Percentiles rank a stretch among this genome's conserved stretches.
Evolutionary conservation across 1,140 invertebrate species (phyloP).

Genomic region (Periplaneta americana): DNA sequence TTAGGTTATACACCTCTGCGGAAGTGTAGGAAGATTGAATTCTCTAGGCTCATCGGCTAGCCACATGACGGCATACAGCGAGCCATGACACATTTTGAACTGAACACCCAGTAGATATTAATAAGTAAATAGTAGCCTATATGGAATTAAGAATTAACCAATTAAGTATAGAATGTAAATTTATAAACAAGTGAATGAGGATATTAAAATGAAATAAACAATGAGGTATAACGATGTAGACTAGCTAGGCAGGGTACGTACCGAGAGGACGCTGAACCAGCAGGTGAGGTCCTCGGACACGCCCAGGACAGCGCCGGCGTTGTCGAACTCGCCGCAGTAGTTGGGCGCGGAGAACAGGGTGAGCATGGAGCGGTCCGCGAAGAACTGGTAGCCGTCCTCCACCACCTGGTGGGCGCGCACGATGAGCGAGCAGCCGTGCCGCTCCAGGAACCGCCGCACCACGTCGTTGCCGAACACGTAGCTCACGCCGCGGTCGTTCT

Average conservation of each 20-base stretch:
- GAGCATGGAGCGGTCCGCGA: constrained; percentile 84
- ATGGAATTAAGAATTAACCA: too few relatives aligned
- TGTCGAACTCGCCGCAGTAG: constrained; percentile 84
- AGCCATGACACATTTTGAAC: background rate
- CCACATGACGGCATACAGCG: background rate
- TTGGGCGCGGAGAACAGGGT: constrained; percentile 88
- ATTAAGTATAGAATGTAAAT: too few relatives aligned
- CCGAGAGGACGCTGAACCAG: constrained; percentile 46
- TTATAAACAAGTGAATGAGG: too few relatives aligned
- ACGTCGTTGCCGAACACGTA: constrained; percentile 64
- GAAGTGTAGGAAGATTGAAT: too few relatives aligned
- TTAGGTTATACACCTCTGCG: too few relatives aligned
- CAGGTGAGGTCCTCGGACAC: constrained; percentile 73
- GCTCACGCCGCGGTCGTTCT: constrained; percentile 72
- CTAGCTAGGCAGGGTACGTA: constrained; percentile 19
- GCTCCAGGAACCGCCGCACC: constrained; percentile 49
- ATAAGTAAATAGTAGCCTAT: too few relatives aligned
- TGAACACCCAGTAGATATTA: too few relatives aligned
- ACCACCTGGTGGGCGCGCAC: constrained; percentile 65
- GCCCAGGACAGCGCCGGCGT: constrained; percentile 79
- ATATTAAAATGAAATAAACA: too few relatives aligned
- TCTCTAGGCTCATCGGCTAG: too few relatives aligned
- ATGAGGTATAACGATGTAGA: too few relatives aligned
- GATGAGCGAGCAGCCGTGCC: constrained; percentile 52
- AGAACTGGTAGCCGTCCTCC: constrained; percentile 88